Conservation (phyloP, 1,140 invertebrate genomes). For the Palaemon carinicauda region DNA sequence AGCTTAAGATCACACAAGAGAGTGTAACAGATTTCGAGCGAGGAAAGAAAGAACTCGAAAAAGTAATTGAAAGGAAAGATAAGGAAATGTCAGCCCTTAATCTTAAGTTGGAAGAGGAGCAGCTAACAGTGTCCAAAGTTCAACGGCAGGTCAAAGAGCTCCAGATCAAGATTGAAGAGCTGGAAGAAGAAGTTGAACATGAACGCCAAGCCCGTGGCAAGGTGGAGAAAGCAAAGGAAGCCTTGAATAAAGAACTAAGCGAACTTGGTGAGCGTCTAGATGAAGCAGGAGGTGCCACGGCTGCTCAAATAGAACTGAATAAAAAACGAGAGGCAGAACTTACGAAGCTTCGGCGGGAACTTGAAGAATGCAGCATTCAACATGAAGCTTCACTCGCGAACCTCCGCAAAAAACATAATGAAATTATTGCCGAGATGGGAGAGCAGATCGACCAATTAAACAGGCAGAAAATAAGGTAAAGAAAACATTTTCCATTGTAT, state of each 20-base stretch:
- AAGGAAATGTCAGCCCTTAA: constrained; percentile 67
- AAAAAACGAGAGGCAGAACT: constrained; percentile 38
- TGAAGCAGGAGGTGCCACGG: constrained; percentile 6
- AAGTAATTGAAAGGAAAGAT: constrained; percentile 67
- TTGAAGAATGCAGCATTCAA: constrained; percentile 21
- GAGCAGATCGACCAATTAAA: constrained; percentile 24
- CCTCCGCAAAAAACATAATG: constrained; percentile 18
- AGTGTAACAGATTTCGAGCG: constrained; percentile 66
- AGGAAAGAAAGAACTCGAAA: constrained; percentile 70
- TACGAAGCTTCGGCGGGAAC: constrained; percentile 25
- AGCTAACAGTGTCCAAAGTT: constrained; percentile 69
- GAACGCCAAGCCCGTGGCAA: constrained; percentile 63
- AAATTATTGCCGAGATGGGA: constrained; percentile 10
- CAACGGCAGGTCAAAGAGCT: constrained; percentile 74
- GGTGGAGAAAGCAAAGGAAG: constrained; percentile 68
- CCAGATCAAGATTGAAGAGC: constrained; percentile 69
- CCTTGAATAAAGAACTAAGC: constrained; percentile 35
- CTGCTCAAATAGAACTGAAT: constrained; percentile 32
- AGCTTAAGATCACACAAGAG: constrained; percentile 25
- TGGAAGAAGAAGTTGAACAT: constrained; percentile 71
- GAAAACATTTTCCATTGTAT: too few species aligned
- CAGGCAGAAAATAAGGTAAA: constrained; percentile 5
- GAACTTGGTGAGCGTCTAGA: constrained; percentile 45
- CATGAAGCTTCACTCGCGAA: neutral
- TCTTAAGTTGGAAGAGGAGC: constrained; percentile 72